Evolutionary conservation across 2,888 invertebrate species (phyloP).

Genomic region (Arctia plantaginis): DNA sequence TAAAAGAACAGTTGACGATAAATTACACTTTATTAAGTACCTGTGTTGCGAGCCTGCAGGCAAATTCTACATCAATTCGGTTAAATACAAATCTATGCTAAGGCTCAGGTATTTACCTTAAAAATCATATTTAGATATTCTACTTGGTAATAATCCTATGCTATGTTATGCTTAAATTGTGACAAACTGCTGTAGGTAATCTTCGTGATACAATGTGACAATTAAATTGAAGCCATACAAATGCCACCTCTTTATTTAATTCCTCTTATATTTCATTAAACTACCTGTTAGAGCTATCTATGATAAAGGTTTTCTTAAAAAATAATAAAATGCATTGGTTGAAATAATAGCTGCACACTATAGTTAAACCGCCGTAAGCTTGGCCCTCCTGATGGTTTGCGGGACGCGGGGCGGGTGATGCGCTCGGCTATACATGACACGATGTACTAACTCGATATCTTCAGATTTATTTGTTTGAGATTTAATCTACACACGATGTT

Average conservation of each 20-base stretch:
- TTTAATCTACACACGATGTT: too few relatives aligned
- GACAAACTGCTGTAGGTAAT: background rate
- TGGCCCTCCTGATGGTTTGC: too few relatives aligned
- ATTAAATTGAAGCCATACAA: slow-evolving; percentile 4
- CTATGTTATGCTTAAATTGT: background rate
- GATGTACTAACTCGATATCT: too few relatives aligned
- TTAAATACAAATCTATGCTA: slow-evolving; percentile 25
- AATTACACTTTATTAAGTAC: slow-evolving; percentile 56
- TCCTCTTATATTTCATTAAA: slow-evolving; percentile 19
- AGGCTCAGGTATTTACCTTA: background rate
- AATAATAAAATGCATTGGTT: slow-evolving; percentile 37
- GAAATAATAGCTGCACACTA: slow-evolving; percentile 8
- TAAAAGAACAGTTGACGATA: slow-evolving; percentile 18
- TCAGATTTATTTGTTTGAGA: too few relatives aligned
- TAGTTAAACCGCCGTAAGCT: too few relatives aligned
- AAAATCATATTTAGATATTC: slow-evolving; percentile 4
- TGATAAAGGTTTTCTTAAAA: slow-evolving; percentile 21
- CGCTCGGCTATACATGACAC: too few relatives aligned
- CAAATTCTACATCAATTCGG: slow-evolving; percentile 19
- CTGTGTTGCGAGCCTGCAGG: slow-evolving; percentile 30
- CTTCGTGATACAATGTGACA: background rate
- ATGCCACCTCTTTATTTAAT: slow-evolving; percentile 47
- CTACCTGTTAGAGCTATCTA: slow-evolving; percentile 19
- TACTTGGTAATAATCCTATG: slow-evolving; percentile 2
- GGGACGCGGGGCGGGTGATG: too few relatives aligned